Conservation (phyloP, 2,113 vertebrate genomes). For the Candoia aspera region DNA sequence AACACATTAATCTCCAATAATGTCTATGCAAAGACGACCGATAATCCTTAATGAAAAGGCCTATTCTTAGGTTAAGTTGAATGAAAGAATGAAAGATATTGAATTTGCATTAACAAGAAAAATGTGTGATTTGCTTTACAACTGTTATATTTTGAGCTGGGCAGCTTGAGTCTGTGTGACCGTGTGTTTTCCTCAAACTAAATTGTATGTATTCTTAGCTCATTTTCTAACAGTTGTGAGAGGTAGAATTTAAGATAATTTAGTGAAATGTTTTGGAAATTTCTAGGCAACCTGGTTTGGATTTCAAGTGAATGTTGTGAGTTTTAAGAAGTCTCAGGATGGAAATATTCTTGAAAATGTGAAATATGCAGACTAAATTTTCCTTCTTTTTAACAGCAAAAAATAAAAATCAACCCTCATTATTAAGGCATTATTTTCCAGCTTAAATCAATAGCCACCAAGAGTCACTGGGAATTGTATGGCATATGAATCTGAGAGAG, state of each 20-base stretch:
- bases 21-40: constrained; percentile 54
- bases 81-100: constrained; percentile 55
- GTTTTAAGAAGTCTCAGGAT: neutral
- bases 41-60: constrained; percentile 61
- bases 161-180: constrained; percentile 24
- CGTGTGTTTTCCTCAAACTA: constrained; percentile 26
- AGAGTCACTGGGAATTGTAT: neutral
- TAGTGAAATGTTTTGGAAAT: neutral
- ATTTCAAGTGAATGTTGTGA: neutral
- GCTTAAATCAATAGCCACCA: neutral
- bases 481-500: neutral
- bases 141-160: constrained; percentile 45
- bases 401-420: neutral
- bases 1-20: constrained; percentile 66
- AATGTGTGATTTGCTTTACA: constrained; percentile 46
- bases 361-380: neutral
- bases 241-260: neutral
- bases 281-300: neutral
- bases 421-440: neutral
- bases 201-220: constrained; percentile 27
- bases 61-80: constrained; percentile 57
- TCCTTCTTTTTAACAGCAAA: neutral
- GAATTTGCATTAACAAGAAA: constrained; percentile 46
- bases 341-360: neutral
- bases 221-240: neutral